phyloP scores from a whole-genome alignment of 64 coral and sea anemone genomes.

The Astreopora myriophthalma region DNA sequence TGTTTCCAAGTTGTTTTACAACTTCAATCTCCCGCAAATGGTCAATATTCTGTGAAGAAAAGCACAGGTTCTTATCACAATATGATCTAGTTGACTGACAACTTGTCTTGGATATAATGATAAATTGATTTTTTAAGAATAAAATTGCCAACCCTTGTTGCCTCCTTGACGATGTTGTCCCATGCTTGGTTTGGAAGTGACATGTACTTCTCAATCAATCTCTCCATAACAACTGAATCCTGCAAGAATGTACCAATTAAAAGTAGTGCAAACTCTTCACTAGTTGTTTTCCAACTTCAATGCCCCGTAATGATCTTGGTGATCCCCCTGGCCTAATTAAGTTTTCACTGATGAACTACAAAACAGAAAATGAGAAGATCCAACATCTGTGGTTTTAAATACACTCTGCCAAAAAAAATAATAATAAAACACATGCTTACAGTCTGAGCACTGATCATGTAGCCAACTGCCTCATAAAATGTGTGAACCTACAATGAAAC shows the following conservation, averaged over 20 bases:
- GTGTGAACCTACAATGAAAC: constrained; percentile 79
- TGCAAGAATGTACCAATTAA: neutral
- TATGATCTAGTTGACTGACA: neutral
- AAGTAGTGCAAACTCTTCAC: too few species aligned
- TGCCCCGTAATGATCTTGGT: too few species aligned
- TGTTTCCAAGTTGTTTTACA: constrained; percentile 98
- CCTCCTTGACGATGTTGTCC: constrained; percentile 98
- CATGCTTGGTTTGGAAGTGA: constrained; percentile 97
- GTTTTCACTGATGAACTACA: too few species aligned
- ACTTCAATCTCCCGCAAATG: constrained; percentile 93
- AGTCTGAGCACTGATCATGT: constrained; percentile 99
- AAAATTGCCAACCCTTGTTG: constrained; percentile 77
- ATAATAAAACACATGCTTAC: constrained; percentile 51
- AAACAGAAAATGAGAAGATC: too few species aligned
- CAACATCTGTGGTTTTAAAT: too few species aligned
- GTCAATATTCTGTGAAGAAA: constrained; percentile 89
- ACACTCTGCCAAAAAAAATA: neutral
- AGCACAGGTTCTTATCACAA: neutral
- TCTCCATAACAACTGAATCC: constrained; percentile 99
- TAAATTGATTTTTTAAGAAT: neutral
- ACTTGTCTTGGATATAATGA: neutral
- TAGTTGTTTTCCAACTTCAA: too few species aligned
- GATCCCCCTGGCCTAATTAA: too few species aligned
- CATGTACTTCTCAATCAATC: constrained; percentile 99
- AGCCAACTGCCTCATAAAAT: constrained; percentile 99